phyloP scores from a whole-genome alignment of 1,140 invertebrate genomes.

The Drosophila kurseongensis region DNA sequence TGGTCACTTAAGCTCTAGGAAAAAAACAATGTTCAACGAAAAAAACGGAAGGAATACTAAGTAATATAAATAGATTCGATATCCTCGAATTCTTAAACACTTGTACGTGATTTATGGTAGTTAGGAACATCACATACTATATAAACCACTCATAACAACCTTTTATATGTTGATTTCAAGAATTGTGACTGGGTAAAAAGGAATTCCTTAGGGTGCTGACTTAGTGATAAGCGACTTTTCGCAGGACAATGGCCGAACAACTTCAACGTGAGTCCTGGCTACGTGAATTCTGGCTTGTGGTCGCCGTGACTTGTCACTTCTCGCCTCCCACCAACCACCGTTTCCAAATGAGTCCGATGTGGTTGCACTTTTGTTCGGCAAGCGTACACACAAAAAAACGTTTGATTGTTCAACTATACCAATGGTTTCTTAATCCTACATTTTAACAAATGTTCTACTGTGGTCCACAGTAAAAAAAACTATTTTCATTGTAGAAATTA shows the following conservation, averaged over 20 bases:
- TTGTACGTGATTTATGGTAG: background rate
- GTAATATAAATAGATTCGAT: too few species aligned
- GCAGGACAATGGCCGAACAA: background rate
- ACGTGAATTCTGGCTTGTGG: conserved; percentile 9
- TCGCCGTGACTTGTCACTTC: conserved; percentile 24
- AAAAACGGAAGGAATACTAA: too few species aligned
- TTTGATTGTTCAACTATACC: too few species aligned
- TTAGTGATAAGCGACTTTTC: conserved; percentile 14
- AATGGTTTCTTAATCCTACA: too few species aligned
- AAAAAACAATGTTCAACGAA: too few species aligned
- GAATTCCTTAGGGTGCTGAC: background rate
- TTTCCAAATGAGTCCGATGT: conserved; percentile 15
- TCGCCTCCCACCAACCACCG: background rate
- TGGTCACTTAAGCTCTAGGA: background rate
- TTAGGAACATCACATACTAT: background rate
- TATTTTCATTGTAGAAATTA: background rate
- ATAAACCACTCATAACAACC: background rate
- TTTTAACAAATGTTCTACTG: too few species aligned
- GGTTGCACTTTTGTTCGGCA: conserved; percentile 29
- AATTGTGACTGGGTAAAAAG: background rate
- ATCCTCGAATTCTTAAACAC: too few species aligned
- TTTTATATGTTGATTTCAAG: background rate
- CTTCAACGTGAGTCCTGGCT: background rate
- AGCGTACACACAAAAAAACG: background rate
- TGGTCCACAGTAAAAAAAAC: background rate